Base-by-base conservation (phyloP, 92 coral and sea anemone genomes). In the Blastomussa wellsi region DNA sequence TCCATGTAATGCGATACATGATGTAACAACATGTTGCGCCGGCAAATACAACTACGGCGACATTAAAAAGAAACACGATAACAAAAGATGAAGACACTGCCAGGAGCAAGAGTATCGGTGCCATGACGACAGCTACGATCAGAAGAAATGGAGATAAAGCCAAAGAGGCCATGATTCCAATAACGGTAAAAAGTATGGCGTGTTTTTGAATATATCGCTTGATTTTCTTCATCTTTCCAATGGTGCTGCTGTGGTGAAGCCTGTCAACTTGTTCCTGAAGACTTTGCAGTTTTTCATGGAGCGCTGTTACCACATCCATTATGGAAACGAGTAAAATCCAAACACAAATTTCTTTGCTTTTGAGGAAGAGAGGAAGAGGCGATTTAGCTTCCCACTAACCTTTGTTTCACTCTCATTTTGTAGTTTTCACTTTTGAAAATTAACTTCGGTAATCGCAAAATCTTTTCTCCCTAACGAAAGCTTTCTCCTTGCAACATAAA, bases 101-200 rank as follows among this genome's bases (percentile, higher is more conserved):
- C 16, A 82, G 86, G 69, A 72, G 66, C 38, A 53, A 10, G 9
- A 52, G 15, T 11, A 48, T 39, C 31, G 86, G 78, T 2, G 69
- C 69, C 57, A 53, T 17, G 19, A 82, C 26, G 69, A 82, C 16
- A 37, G 47, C 64, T 51, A 42, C 28, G 64, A 82, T 33, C 2
- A 82, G 26, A 37, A 82, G 37, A 82, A 81, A 33, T 11, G 69
- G 86, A 24, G 38, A 51, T 7, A 71, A 38, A 16, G 69, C 49
- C 59, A 53, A 36, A 82, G 37, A 17, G 29, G 39, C 53, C 8
- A 51, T 38, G 69, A 71, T 10, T 82, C 86, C 86, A 71, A 72
- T 36, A 51, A 51, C 66, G 33, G 53, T 33, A 16, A 71, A 51
- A 8, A 36, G 53, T 6, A 82, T 33, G 62, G 69, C 53, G 32